Evolutionary conservation across 2,797 vertebrate species (phyloP), one percentile per base, ranked within the genome.

Genomic region (Fistularia tabacaria): DNA sequence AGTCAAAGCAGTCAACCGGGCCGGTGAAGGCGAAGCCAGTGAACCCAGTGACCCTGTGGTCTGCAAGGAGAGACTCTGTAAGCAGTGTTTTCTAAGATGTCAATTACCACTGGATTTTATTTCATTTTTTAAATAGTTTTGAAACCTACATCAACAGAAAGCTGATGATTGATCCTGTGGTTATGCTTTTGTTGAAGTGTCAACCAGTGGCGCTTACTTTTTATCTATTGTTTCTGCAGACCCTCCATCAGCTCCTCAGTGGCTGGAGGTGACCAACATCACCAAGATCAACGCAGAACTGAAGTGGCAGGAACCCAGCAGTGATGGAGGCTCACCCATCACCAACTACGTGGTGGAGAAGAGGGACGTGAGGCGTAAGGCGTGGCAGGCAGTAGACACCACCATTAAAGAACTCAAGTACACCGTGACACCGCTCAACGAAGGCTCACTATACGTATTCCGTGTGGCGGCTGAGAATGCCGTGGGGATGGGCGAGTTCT

Each of bases 271-370:
- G 67, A 86, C 94, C 68, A 98, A 97, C 81, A 93, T 98, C 73
- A 94, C 93, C 54, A 99, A 98, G 89, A 92, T 90, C 63, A 90
- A 87, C 36, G 95, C 94, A 14, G 94, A 94, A 40, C 88, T 99
- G 61, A 99, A 98, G 79, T 99, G 97, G 97, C 94, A 95, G 70
- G 88, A 84, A 54, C 97, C 97, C 51, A 94, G 94, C 84, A 94
- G 84, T 46, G 94, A 99, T 3, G 97, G 97, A 1, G 97, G 97
- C 44, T 98, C 97, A 0, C 96, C 96, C 68, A 93, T 99, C 85
- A 98, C 96, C 66, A 99, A 98, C 88, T 99, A 99, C 8, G 94
- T 98, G 44, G 95, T 99, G 78, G 97, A 99, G 85, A 99, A 99
- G 84, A 93, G 97, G 83, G 97, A 99, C 1, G 97, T 99, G 42